A percentile compares a stretch with the other conserved stretches of the same genome.
phyloP scores from a whole-genome alignment of 2,888 invertebrate genomes.

The Thecocarcelia acutangulata region DNA sequence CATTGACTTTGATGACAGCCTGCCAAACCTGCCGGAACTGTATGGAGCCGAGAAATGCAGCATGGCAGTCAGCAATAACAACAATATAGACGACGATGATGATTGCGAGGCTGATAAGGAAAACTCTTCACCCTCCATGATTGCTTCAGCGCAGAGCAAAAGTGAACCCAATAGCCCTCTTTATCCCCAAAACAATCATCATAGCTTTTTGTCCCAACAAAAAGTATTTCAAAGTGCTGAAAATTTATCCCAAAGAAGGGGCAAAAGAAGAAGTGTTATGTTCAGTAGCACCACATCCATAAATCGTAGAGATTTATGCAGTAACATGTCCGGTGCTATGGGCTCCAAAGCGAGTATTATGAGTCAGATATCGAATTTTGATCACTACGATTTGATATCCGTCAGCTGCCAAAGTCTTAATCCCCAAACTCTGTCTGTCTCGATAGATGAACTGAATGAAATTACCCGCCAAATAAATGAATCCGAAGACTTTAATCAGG shows the following conservation, averaged over 20 bases:
- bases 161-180: conserved; percentile 76
- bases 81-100: conserved; percentile 41
- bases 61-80: conserved; percentile 69
- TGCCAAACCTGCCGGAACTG: conserved; percentile 76
- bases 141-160: conserved; percentile 70
- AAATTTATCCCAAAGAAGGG: conserved; percentile 65
- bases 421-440: conserved; percentile 79
- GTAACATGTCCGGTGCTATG: conserved; percentile 45
- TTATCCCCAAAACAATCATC: conserved; percentile 71
- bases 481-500: conserved; percentile 79
- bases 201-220: conserved; percentile 71
- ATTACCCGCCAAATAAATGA: conserved; percentile 81
- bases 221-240: conserved; percentile 77
- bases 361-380: conserved; percentile 74
- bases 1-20: conserved; percentile 72
- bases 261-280: conserved; percentile 70
- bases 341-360: conserved; percentile 77
- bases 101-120: conserved; percentile 75
- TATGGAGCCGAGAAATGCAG: conserved; percentile 74
- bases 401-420: conserved; percentile 81
- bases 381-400: conserved; percentile 80
- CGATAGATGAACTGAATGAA: conserved; percentile 81
- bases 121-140: conserved; percentile 71
- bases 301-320: conserved; percentile 63
- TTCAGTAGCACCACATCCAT: conserved; percentile 73